Evolutionary conservation across 1,140 invertebrate genomes (phyloP), one percentile per base, ranked within the genome.

Genomic region (Sesamia nonagrioides): DNA sequence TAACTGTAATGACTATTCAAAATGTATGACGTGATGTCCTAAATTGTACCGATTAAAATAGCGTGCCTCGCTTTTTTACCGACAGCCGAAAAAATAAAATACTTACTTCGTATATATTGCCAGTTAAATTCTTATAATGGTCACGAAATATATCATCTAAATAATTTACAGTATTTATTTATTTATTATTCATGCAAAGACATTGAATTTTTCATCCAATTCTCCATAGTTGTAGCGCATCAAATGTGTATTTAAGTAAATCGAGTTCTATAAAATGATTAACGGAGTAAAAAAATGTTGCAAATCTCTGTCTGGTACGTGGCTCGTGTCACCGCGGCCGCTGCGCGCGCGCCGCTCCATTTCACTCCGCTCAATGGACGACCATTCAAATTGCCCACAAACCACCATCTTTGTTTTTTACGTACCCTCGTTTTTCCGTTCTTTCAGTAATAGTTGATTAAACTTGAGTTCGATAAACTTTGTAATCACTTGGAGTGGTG

Each of bases 301-400:
- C 61, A 18, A 84, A 85, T 82, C 68, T 68, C 87, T 89, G 83
- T 45, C 42, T 77, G 84, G 37, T 54, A n/a, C 77, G 79, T 79
- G 88, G 91, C 92, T 90, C 90, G 90, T 92, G 92, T 91, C 89
- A 86, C 80, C 74, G 85, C 81, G 79, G 74, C 68, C 45, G 84
- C 84, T 79, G 84, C 83, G 82, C 82, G 80, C 82, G 85, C 83
- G 80, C 74, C 90, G 90, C 88, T 91, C 85, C 86, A 92, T 82
- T 90, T 90, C 86, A 81, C 89, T 83, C 84, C 76, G 61, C 79
- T 92, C 88, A 91, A 92, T 92, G 88, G 84, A 85, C 81, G 56
- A 84, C 85, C 84, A 90, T 89, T 88, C 87, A 91, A 89, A 92
- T 93, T 89, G 83, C 84, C 86, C 85, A 78, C 85, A 82, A 80